Evolutionary conservation across 2,888 invertebrate genomes (phyloP).

Genomic region (Ferrisia virgata): DNA sequence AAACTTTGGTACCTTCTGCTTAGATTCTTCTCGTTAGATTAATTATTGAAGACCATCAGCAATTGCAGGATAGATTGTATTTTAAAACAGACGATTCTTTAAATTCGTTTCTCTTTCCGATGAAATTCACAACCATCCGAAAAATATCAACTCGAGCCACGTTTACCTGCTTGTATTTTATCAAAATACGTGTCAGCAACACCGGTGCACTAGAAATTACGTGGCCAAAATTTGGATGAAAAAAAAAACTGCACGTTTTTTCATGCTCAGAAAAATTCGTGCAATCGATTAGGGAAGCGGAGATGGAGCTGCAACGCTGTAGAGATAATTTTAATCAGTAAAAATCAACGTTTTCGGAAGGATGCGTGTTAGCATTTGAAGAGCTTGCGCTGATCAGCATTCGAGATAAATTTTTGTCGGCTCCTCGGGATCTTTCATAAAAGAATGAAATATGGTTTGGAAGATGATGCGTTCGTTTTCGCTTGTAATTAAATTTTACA

Average conservation of each 20-base stretch:
- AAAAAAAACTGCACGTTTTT: background rate
- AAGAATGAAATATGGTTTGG: background rate
- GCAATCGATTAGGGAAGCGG: background rate
- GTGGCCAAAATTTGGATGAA: background rate
- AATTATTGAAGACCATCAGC: too few species aligned
- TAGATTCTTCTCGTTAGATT: too few species aligned
- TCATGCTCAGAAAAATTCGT: background rate
- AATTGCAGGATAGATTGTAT: too few species aligned
- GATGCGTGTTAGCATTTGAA: background rate
- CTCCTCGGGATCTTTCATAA: background rate
- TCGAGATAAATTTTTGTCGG: background rate
- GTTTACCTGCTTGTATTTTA: background rate
- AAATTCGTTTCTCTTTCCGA: too few species aligned
- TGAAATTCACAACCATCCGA: too few species aligned
- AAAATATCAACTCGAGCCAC: background rate
- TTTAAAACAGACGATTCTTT: too few species aligned
- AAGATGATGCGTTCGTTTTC: background rate
- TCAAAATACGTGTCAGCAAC: background rate
- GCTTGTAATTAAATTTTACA: background rate
- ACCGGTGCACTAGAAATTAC: background rate
- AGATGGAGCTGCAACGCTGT: background rate
- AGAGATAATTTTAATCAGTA: slow-evolving; percentile 10
- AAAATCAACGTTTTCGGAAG: background rate
- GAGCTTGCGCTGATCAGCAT: background rate
- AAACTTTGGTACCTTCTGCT: too few species aligned